Evolutionary conservation across 2,797 vertebrate genomes (phyloP).

Genomic region (Cuniculus paca): DNA sequence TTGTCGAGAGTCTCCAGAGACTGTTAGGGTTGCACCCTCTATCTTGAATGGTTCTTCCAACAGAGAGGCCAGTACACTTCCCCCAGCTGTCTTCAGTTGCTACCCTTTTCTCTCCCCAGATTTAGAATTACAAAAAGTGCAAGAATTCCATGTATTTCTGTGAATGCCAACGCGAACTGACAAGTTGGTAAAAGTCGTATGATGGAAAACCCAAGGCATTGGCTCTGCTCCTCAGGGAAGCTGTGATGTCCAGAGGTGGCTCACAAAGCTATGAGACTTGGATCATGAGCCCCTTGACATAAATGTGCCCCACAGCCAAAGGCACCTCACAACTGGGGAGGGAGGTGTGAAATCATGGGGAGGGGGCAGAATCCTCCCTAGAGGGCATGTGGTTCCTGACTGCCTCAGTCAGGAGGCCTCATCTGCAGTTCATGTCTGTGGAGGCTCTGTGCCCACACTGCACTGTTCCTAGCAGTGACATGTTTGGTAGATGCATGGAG

Average conservation of each 20-base stretch:
- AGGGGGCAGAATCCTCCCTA: background rate
- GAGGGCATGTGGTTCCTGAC: background rate
- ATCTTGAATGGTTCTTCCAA: conserved; percentile 46
- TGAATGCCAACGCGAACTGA: background rate
- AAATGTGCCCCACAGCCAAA: background rate
- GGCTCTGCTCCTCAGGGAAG: background rate
- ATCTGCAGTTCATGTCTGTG: background rate
- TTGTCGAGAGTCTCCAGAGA: conserved; percentile 45
- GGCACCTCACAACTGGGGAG: background rate
- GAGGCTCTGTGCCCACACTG: background rate
- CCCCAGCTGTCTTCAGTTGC: background rate
- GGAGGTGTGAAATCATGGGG: too few relatives aligned
- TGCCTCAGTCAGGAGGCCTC: background rate
- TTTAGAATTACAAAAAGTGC: background rate
- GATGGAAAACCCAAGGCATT: too few relatives aligned
- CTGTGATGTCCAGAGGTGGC: too few relatives aligned
- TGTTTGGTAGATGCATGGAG: background rate
- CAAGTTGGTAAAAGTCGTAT: background rate
- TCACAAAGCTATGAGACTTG: background rate
- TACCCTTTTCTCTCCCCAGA: background rate
- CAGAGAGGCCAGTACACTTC: conserved; percentile 44
- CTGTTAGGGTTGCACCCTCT: background rate
- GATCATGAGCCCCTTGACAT: background rate
- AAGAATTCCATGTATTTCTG: background rate
- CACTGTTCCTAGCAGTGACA: background rate